phyloP scores from a whole-genome alignment of 2,113 vertebrate species.

The Gadus chalcogrammus region DNA sequence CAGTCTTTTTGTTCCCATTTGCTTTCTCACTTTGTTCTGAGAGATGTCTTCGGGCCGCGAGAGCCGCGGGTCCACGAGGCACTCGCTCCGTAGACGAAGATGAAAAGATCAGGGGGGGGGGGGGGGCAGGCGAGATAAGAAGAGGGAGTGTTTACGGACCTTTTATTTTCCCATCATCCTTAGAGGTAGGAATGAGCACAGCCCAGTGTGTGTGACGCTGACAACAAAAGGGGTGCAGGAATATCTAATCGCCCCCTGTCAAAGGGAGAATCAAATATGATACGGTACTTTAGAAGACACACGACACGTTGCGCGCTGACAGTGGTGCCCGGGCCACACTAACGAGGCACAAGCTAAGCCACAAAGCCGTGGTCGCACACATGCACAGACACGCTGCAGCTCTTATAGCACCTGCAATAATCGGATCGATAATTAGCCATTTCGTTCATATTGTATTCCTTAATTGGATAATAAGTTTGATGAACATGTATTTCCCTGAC shows the following conservation, averaged over 20 bases:
- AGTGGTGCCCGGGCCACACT: conserved; percentile 11
- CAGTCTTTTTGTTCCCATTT: no score
- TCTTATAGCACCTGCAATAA: no score
- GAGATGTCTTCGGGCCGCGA: no score
- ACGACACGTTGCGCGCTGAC: background rate
- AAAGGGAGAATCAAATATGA: conserved; percentile 39
- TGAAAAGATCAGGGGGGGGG: background rate
- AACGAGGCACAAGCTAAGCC: background rate
- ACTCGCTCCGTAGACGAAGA: conserved; percentile 2
- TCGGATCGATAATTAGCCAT: background rate
- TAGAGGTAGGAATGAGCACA: conserved; percentile 28
- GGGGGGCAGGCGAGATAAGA: conserved; percentile 23
- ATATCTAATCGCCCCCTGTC: conserved; percentile 50
- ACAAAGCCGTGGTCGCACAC: no score
- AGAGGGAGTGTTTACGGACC: conserved; percentile 30
- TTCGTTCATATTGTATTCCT: background rate
- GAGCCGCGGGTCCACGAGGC: conserved; percentile 1
- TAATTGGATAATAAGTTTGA: no score
- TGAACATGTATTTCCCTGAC: background rate
- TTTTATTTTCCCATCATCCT: conserved; percentile 53
- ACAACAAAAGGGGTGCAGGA: conserved; percentile 43
- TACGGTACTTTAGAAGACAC: no score
- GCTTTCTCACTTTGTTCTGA: no score
- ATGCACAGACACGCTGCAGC: no score
- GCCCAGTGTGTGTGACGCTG: conserved; percentile 23